phyloP scores from a whole-genome alignment of 2,888 invertebrate genomes.

The Clanis bilineata region DNA sequence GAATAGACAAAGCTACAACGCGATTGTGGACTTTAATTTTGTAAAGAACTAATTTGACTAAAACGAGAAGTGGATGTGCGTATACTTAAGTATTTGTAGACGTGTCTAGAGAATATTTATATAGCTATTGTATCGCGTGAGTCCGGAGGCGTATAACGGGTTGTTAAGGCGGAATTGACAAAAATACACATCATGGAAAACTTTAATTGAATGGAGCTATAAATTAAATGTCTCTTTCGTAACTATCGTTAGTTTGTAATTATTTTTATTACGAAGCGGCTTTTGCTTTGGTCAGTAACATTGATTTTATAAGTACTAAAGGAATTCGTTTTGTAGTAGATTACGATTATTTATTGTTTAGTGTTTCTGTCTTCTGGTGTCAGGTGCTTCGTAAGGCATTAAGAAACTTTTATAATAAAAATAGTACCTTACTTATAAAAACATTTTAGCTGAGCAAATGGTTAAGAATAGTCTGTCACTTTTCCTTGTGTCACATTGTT shows the following conservation, averaged over 20 bases:
- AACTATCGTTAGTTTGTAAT: constrained; percentile 8
- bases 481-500: too few species aligned
- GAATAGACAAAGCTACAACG: background rate
- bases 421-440: too few species aligned
- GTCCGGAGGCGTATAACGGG: constrained; percentile 11
- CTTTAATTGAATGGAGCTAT: constrained; percentile 12
- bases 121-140: background rate
- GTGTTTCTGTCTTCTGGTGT: too few species aligned
- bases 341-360: too few species aligned
- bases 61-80: background rate
- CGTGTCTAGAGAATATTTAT: constrained; percentile 10
- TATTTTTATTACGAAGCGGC: background rate
- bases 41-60: constrained; percentile 7
- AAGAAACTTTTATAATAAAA: too few species aligned
- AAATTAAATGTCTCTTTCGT: constrained; percentile 3
- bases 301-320: too few species aligned
- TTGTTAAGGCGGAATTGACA: constrained; percentile 6
- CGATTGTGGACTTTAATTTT: background rate
- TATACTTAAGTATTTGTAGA: background rate
- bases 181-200: constrained; percentile 10
- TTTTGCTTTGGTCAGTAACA: too few species aligned
- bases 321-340: too few species aligned
- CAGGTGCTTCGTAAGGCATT: too few species aligned
- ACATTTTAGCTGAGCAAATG: too few species aligned
- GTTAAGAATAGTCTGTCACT: too few species aligned